Percentiles rank a stretch among this genome's conserved stretches.
phyloP scores from a whole-genome alignment of 2,888 invertebrate genomes.

The Andrena praecox region DNA sequence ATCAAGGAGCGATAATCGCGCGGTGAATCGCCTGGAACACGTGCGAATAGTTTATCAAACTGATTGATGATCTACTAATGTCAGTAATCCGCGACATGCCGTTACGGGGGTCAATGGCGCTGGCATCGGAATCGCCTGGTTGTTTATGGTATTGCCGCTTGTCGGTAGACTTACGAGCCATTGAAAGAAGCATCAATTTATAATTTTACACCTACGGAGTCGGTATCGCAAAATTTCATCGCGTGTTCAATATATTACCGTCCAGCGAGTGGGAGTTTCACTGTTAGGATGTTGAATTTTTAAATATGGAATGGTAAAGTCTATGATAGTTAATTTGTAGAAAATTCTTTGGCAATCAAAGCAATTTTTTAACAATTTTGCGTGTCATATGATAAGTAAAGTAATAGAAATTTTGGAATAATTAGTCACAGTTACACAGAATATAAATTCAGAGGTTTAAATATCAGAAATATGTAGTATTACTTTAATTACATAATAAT shows the following conservation, averaged over 20 bases:
- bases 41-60: conserved; percentile 70
- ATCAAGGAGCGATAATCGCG: conserved; percentile 27
- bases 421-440: not conserved
- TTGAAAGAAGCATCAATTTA: conserved; percentile 48
- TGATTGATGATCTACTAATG: conserved; percentile 71
- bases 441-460: not conserved
- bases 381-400: not conserved
- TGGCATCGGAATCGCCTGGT: conserved; percentile 48
- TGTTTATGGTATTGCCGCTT: conserved; percentile 49
- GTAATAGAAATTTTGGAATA: too few relatives aligned
- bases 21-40: conserved; percentile 60
- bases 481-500: not conserved
- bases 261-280: not conserved
- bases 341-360: not conserved
- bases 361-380: not conserved
- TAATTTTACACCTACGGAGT: conserved; percentile 42
- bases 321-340: not conserved
- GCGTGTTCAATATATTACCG: not conserved
- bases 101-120: conserved; percentile 36
- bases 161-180: conserved; percentile 39
- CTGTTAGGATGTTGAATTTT: not conserved
- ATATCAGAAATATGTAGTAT: not conserved
- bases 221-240: not conserved
- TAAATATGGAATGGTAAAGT: not conserved
- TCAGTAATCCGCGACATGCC: conserved; percentile 68